phyloP scores from a whole-genome alignment of 2,113 vertebrate genomes.

The Canis aureus region DNA sequence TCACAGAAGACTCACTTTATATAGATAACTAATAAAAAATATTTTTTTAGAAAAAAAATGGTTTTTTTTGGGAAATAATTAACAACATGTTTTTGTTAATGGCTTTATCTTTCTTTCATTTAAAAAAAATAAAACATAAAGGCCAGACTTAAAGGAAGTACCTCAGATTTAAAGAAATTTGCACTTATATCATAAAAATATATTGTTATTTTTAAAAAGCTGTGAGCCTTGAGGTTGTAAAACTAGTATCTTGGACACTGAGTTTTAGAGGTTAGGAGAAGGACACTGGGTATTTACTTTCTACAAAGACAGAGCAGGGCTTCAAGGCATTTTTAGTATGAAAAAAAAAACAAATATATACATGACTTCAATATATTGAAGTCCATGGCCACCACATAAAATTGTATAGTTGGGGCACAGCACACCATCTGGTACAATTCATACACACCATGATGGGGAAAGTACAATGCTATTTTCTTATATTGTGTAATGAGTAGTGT shows the following conservation, averaged over 20 bases:
- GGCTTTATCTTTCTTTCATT: neutral
- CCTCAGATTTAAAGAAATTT: neutral
- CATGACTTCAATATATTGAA: too few species aligned
- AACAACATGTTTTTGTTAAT: neutral
- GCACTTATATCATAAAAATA: constrained; percentile 23
- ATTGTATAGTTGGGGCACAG: neutral
- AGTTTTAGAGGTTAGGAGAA: neutral
- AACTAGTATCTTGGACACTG: neutral
- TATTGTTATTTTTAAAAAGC: neutral
- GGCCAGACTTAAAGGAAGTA: neutral
- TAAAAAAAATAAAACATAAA: constrained; percentile 16
- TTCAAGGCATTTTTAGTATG: neutral
- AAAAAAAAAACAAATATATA: neutral
- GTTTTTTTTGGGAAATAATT: neutral
- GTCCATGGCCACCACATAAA: neutral
- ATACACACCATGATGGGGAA: neutral
- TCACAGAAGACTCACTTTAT: constrained; percentile 13
- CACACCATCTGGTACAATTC: neutral
- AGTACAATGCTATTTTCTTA: neutral
- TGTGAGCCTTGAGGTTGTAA: neutral
- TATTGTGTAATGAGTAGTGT: neutral
- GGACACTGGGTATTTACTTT: neutral
- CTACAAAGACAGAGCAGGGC: neutral
- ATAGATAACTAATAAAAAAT: constrained; percentile 16
- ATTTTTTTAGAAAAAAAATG: neutral